A percentile compares a stretch with the other conserved stretches of the same genome.
phyloP scores from a whole-genome alignment of 2,797 vertebrate species.

The Acrocephalus scirpaceus region DNA sequence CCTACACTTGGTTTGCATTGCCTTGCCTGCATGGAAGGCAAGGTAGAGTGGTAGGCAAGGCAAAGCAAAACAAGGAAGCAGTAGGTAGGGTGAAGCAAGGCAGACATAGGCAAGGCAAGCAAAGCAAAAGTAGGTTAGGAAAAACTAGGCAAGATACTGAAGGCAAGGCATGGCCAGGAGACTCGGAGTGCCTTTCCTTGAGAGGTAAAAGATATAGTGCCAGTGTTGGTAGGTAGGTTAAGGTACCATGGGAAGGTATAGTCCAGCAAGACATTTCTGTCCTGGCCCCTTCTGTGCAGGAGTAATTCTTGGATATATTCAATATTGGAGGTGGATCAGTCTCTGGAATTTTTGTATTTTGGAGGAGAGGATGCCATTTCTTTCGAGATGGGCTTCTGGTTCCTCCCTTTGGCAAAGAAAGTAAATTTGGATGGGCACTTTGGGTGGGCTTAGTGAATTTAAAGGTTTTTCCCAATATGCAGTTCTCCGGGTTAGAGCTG shows the following conservation, averaged over 20 bases:
- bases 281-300: not conserved
- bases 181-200: accelerated
- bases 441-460: not conserved
- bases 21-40: not conserved
- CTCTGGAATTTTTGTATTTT: not conserved
- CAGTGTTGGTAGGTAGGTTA: not conserved
- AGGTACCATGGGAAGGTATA: too few relatives aligned
- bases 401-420: not conserved
- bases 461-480: not conserved
- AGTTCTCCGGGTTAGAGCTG: not conserved
- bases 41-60: not conserved
- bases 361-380: not conserved
- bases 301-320: not conserved
- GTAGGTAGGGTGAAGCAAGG: not conserved
- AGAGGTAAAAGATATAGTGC: not conserved
- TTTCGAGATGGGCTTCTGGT: not conserved
- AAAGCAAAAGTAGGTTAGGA: not conserved
- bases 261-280: not conserved
- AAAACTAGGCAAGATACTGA: not conserved
- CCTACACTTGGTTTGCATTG: not conserved
- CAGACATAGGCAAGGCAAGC: accelerated
- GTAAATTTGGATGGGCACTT: not conserved
- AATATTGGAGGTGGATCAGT: not conserved
- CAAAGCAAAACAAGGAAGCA: not conserved
- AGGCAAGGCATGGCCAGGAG: not conserved